Conservation (phyloP, 2,888 invertebrate genomes). For the Ophion ventricosus region DNA sequence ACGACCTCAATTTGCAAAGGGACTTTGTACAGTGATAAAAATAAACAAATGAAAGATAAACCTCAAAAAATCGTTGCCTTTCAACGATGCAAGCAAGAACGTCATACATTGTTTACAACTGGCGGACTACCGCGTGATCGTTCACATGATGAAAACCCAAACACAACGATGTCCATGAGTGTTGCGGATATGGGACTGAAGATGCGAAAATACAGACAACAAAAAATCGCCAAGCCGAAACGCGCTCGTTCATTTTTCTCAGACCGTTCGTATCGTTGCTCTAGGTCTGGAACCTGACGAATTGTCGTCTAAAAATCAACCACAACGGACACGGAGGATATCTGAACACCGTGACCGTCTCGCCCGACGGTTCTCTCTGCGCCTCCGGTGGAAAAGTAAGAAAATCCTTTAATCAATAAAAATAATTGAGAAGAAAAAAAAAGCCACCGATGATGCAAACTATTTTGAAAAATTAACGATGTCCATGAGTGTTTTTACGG, state of each 20-base stretch:
- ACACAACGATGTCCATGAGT: slow-evolving; percentile 78
- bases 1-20: no score
- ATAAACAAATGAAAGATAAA: no score
- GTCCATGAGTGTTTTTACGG: slow-evolving; percentile 74
- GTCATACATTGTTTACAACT: neutral
- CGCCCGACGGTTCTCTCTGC: slow-evolving; percentile 99
- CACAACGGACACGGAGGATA: slow-evolving; percentile 98
- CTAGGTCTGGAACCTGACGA: slow-evolving; percentile 98
- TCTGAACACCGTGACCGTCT: slow-evolving; percentile 99
- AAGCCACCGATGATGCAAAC: slow-evolving; percentile 54
- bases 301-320: slow-evolving; percentile 99
- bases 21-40: no score
- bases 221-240: neutral
- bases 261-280: neutral
- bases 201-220: slow-evolving; percentile 52
- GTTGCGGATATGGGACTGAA: slow-evolving; percentile 83
- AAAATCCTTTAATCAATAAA: slow-evolving; percentile 17
- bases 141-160: slow-evolving; percentile 76
- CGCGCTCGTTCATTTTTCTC: neutral
- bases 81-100: no score
- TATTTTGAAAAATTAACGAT: slow-evolving; percentile 66
- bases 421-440: slow-evolving; percentile 5
- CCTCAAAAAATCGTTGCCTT: no score
- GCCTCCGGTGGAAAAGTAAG: slow-evolving; percentile 98
- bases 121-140: neutral